Percentiles rank a stretch among this genome's conserved stretches.
Conservation (phyloP, 1,140 invertebrate species). For the Habropoda laboriosa region DNA sequence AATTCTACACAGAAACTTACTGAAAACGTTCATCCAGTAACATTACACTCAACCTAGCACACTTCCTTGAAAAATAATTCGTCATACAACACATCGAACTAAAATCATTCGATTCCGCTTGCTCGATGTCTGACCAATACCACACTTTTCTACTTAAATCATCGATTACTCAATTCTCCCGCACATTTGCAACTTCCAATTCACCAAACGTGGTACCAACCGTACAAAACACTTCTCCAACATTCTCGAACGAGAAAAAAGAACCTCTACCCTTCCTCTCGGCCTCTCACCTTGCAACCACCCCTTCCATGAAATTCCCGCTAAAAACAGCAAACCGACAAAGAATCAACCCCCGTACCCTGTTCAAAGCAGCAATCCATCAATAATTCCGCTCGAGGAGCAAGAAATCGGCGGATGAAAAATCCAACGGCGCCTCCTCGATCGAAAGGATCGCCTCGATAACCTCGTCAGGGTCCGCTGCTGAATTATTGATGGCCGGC, state of each 20-base stretch:
- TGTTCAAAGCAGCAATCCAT: neutral
- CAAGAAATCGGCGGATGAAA: conserved; percentile 36
- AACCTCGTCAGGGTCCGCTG: conserved; percentile 76
- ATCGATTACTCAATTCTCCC: neutral
- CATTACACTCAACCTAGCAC: too few species aligned
- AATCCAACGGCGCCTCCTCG: conserved; percentile 19
- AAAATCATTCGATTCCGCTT: too few species aligned
- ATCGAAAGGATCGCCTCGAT: conserved; percentile 46
- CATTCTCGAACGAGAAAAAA: neutral
- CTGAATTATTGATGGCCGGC: conserved; percentile 78
- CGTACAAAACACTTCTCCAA: neutral
- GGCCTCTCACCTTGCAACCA: neutral
- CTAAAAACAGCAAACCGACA: neutral
- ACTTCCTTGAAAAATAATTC: neutral
- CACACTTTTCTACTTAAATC: neutral
- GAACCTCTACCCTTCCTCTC: neutral
- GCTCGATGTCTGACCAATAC: neutral
- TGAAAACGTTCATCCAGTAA: too few species aligned
- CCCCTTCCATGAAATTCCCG: neutral
- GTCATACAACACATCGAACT: too few species aligned
- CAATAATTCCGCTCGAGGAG: conserved; percentile 16
- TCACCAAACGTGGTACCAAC: neutral
- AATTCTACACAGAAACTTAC: too few species aligned
- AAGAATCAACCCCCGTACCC: neutral
- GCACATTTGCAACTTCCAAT: neutral